Evolutionary conservation across 1,140 invertebrate species (phyloP).

Genomic region (Tenebrio molitor): DNA sequence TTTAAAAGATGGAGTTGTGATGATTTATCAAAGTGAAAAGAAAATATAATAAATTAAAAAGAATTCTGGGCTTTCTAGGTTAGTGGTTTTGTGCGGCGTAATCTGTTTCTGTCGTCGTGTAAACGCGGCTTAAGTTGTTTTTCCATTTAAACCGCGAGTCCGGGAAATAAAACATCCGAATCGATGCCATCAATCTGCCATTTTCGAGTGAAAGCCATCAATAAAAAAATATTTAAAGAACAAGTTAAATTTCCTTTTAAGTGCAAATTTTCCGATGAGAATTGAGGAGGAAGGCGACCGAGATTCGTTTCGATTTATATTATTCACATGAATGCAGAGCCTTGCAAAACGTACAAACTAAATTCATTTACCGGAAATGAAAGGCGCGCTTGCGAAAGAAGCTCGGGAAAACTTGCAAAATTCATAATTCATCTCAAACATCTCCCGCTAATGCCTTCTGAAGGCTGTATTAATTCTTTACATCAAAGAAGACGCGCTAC

Average conservation of each 20-base stretch:
- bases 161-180: not conserved
- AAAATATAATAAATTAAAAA: too few species aligned
- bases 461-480: slow-evolving; percentile 40
- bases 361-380: slow-evolving; percentile 39
- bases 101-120: too few species aligned
- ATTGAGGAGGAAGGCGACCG: slow-evolving; percentile 8
- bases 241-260: slow-evolving; percentile 1
- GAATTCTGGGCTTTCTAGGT: too few species aligned
- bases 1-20: too few species aligned
- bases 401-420: slow-evolving; percentile 32
- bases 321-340: slow-evolving; percentile 36
- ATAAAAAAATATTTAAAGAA: slow-evolving; percentile 27
- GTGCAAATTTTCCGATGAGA: slow-evolving; percentile 33
- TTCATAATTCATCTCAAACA: slow-evolving; percentile 39
- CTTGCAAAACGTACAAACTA: slow-evolving; percentile 40
- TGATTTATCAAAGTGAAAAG: too few species aligned
- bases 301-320: slow-evolving; percentile 39
- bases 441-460: slow-evolving; percentile 37
- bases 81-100: too few species aligned
- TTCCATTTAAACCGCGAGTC: not conserved
- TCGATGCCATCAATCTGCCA: slow-evolving; percentile 1
- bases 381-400: slow-evolving; percentile 32
- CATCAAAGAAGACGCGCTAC: slow-evolving; percentile 36
- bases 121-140: too few species aligned
- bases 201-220: slow-evolving; percentile 11